These are phyloP conservation scores for Cheilosia vernalis DNA, from an alignment of 2,888 invertebrate species.

Conservation along the genomic window DNA sequence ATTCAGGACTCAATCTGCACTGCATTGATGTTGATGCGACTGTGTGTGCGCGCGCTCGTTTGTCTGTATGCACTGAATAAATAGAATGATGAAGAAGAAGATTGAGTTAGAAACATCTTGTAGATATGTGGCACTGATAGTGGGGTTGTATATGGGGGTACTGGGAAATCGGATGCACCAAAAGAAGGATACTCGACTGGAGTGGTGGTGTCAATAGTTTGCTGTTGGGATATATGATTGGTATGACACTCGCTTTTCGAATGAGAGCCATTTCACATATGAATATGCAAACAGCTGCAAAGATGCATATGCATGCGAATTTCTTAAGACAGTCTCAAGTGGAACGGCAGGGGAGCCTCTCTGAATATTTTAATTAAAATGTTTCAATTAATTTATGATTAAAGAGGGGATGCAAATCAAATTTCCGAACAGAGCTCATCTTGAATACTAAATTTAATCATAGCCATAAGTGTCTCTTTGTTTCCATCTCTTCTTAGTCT, in stretches of 20 bases:
- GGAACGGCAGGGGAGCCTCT: neutral
- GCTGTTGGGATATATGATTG: conserved; percentile 35
- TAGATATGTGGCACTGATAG: conserved; percentile 12
- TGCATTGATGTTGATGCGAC: conserved; percentile 1
- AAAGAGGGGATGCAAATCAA: too few relatives aligned
- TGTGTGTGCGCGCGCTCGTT: neutral
- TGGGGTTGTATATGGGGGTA: neutral
- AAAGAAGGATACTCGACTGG: conserved; percentile 1
- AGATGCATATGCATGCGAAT: neutral
- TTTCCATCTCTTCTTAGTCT: too few relatives aligned
- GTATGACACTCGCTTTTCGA: conserved; percentile 7
- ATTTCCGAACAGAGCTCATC: neutral
- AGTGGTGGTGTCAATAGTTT: conserved; percentile 47
- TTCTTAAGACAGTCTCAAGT: conserved; percentile 21
- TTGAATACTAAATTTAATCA: neutral
- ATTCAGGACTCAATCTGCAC: conserved; percentile 35
- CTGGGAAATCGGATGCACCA: conserved; percentile 2
- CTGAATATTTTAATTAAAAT: conserved; percentile 56
- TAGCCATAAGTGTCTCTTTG: neutral
- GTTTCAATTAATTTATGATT: conserved; percentile 40
- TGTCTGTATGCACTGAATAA: conserved; percentile 9
- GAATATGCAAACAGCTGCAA: conserved; percentile 26
- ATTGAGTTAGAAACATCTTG: conserved; percentile 53
- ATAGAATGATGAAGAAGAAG: conserved; percentile 43
- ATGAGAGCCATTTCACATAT: conserved; percentile 5